phyloP scores from a whole-genome alignment of 2,888 invertebrate species.

The Teleiodes luculella region DNA sequence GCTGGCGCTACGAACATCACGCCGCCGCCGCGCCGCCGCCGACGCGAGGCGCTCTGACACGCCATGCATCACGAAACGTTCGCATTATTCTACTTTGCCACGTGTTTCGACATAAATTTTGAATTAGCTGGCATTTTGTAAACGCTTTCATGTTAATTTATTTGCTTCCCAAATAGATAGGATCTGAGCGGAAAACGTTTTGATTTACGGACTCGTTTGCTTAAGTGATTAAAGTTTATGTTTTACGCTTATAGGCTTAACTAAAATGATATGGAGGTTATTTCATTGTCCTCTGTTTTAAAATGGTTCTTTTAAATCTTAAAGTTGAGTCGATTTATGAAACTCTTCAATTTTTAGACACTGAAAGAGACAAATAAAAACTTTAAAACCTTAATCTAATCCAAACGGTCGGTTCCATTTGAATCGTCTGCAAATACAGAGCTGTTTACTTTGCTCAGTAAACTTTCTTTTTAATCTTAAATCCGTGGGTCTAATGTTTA shows the following conservation, averaged over 20 bases:
- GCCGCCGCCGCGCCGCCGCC: background rate
- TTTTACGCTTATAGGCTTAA: background rate
- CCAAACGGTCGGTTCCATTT: no score
- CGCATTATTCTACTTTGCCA: slow-evolving; percentile 6
- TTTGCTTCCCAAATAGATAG: background rate
- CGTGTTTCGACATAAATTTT: slow-evolving; percentile 12
- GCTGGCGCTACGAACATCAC: slow-evolving; percentile 6
- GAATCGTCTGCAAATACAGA: no score
- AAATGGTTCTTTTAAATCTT: no score
- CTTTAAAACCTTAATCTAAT: no score
- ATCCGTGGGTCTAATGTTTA: no score
- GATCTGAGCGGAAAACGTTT: background rate
- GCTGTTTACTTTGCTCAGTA: no score
- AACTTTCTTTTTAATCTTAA: no score
- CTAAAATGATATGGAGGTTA: background rate
- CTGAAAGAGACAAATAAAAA: no score
- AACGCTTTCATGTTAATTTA: slow-evolving; percentile 12
- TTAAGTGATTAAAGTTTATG: background rate
- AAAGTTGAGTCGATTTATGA: no score
- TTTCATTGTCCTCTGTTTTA: no score
- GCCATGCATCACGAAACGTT: slow-evolving; percentile 12
- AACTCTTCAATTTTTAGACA: no score
- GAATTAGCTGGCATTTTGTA: slow-evolving; percentile 4
- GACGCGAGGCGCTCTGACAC: background rate
- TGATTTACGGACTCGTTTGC: background rate